These are phyloP conservation scores for Philopotamus ludificatus DNA, from an alignment of 1,140 invertebrate genomes.

Conservation along the genomic window DNA sequence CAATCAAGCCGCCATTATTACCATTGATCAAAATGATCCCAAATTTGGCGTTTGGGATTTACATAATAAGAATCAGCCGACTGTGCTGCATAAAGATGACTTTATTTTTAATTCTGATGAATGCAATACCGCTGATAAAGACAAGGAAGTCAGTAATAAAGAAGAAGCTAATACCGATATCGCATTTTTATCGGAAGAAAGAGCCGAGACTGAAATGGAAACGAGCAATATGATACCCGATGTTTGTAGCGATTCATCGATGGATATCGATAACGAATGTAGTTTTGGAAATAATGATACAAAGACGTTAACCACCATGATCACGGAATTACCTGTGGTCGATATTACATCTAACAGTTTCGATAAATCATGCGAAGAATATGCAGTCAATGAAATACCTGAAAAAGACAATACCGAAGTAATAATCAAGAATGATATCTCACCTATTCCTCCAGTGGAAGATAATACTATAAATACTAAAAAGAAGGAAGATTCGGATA, in stretches of 20 bases:
- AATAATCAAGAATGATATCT: no score
- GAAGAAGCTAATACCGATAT: slow-evolving; percentile 30
- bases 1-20: slow-evolving; percentile 8
- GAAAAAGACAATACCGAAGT: no score
- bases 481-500: slow-evolving; percentile 5
- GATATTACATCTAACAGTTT: not conserved
- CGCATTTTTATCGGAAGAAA: slow-evolving; percentile 34
- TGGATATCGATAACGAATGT: slow-evolving; percentile 25
- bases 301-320: not conserved
- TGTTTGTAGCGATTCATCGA: slow-evolving; percentile 13
- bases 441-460: no score
- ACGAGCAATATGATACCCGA: slow-evolving; percentile 10
- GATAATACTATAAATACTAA: not conserved
- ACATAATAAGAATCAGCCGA: slow-evolving; percentile 28
- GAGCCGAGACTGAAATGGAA: slow-evolving; percentile 11
- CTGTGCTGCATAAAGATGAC: slow-evolving; percentile 28
- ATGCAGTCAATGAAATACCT: no score
- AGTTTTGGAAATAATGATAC: slow-evolving; percentile 2
- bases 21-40: slow-evolving; percentile 29
- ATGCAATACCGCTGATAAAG: no score
- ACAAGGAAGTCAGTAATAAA: slow-evolving; percentile 29
- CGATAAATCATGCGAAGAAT: not conserved
- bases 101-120: slow-evolving; percentile 24
- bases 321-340: not conserved
- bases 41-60: slow-evolving; percentile 35